Conservation (phyloP, 2,797 vertebrate genomes). For the Pagetopsis macropterus region DNA sequence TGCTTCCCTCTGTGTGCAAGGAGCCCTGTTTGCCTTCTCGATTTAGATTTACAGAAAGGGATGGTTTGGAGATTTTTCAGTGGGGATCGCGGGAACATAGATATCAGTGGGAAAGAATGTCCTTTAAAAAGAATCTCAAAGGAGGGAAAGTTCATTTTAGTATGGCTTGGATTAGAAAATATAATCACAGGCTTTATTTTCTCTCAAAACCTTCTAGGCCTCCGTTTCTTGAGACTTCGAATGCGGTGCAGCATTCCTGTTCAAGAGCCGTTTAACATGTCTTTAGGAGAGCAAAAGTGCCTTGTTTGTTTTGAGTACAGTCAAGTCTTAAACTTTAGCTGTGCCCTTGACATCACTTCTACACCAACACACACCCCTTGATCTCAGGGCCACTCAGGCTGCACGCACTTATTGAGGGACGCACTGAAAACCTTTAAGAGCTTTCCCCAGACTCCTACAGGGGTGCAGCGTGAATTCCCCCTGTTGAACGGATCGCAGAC, state of each 20-base stretch:
- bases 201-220: neutral
- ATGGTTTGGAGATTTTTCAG: slow-evolving; percentile 62
- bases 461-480: slow-evolving; percentile 22
- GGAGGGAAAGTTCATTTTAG: slow-evolving; percentile 2
- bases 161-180: slow-evolving; percentile 4
- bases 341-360: slow-evolving; percentile 50
- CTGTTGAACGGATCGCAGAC: slow-evolving; percentile 27
- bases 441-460: slow-evolving; percentile 24
- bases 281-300: slow-evolving; percentile 39
- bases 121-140: slow-evolving; percentile 3
- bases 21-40: slow-evolving; percentile 50
- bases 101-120: slow-evolving; percentile 32
- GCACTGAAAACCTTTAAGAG: slow-evolving; percentile 35
- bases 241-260: slow-evolving; percentile 16
- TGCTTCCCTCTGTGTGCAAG: slow-evolving; percentile 39
- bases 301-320: slow-evolving; percentile 64
- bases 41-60: slow-evolving; percentile 79
- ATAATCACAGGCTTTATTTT: slow-evolving; percentile 33
- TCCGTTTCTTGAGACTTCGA: neutral
- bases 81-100: slow-evolving; percentile 47
- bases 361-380: slow-evolving; percentile 44
- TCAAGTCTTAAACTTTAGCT: slow-evolving; percentile 60
- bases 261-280: slow-evolving; percentile 35
- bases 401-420: slow-evolving; percentile 22
- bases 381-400: slow-evolving; percentile 48